Evolutionary conservation across 2,797 vertebrate genomes (phyloP).

Genomic region (Octomys mimax): DNA sequence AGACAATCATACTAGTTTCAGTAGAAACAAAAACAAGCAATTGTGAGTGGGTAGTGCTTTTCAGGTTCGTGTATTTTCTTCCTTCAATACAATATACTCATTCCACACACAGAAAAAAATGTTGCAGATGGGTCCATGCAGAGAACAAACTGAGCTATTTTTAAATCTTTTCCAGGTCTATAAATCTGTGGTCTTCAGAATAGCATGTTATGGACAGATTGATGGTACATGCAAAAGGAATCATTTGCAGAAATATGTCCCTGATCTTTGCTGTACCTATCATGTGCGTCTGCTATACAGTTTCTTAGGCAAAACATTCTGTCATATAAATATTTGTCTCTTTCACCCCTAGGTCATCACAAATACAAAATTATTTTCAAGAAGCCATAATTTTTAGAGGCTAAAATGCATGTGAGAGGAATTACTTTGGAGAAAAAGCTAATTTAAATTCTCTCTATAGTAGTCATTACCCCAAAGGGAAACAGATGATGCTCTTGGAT

Average conservation of each 20-base stretch:
- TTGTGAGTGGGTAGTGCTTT: not conserved
- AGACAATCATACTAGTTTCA: slow-evolving; percentile 43
- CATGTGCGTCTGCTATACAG: not conserved
- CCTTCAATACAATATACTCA: not conserved
- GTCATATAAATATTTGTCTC: slow-evolving; percentile 40
- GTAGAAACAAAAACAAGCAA: slow-evolving; percentile 21
- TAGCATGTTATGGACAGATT: not conserved
- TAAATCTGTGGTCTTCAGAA: slow-evolving; percentile 35
- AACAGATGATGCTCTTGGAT: slow-evolving; percentile 62
- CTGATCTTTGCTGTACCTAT: slow-evolving; percentile 43
- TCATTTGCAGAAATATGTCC: slow-evolving; percentile 29
- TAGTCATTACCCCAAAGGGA: slow-evolving; percentile 30
- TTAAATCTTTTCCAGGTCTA: not conserved
- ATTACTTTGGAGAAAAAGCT: slow-evolving; percentile 66
- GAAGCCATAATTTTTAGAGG: slow-evolving; percentile 55
- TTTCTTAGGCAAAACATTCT: slow-evolving; percentile 30
- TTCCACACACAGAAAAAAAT: slow-evolving; percentile 30
- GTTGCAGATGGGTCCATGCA: not conserved
- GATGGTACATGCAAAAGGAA: not conserved
- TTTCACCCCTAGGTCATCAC: slow-evolving; percentile 14
- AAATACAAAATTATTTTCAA: slow-evolving; percentile 61
- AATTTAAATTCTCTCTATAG: slow-evolving; percentile 57
- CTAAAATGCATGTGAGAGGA: not conserved
- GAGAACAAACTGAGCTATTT: slow-evolving; percentile 18
- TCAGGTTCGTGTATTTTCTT: not conserved